Conservation (phyloP, 2,113 vertebrate genomes). For the Gymnobelideus leadbeateri region DNA sequence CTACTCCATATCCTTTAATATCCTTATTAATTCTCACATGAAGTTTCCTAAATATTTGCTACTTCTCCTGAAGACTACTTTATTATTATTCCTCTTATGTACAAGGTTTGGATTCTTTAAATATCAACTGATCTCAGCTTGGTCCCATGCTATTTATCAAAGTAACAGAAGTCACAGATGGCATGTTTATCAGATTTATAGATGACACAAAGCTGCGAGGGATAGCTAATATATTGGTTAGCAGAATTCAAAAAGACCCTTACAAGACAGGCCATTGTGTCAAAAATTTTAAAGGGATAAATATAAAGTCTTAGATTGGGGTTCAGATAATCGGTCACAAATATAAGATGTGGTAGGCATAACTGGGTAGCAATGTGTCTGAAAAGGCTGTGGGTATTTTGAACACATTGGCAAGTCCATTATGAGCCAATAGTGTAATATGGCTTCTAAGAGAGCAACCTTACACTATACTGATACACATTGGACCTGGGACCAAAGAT, state of each 20-base stretch:
- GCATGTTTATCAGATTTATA: background rate
- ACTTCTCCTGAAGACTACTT: slow-evolving; percentile 6
- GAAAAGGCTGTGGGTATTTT: background rate
- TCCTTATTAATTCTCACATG: background rate
- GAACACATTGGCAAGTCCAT: background rate
- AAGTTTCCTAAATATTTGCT: slow-evolving; percentile 40
- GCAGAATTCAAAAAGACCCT: background rate
- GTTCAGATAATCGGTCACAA: background rate
- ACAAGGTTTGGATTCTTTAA: slow-evolving; percentile 21
- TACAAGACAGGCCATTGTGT: background rate
- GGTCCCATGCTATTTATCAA: slow-evolving; percentile 18
- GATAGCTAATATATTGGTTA: background rate
- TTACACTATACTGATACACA: background rate
- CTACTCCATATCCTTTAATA: background rate
- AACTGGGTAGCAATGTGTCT: background rate
- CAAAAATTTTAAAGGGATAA: background rate
- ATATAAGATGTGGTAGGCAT: background rate
- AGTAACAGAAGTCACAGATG: background rate
- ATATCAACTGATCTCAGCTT: background rate
- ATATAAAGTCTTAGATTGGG: background rate
- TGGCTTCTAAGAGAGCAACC: background rate
- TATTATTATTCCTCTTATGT: slow-evolving; percentile 15
- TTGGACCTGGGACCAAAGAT: background rate
- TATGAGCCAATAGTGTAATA: background rate
- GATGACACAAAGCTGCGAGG: background rate